Base-by-base conservation (phyloP, 53 echinoderm and acorn worm genomes). In the Arbacia lixula region DNA sequence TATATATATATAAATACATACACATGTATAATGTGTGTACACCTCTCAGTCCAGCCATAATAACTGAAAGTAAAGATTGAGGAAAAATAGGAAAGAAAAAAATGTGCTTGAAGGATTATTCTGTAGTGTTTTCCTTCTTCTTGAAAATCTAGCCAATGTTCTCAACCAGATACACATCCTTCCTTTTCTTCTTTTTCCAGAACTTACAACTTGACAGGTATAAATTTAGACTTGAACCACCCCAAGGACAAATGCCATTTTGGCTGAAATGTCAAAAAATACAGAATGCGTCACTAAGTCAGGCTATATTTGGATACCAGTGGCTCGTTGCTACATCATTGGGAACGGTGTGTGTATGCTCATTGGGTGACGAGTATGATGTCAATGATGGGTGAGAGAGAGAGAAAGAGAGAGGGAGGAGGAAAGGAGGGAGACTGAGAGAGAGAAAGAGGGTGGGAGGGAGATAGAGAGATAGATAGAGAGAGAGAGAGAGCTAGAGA, bases 191-290 rank as follows among this genome's bases (percentile, higher is more conserved):
- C 46, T 16, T 74, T 26, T 74, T 34, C 31, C 4, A 74, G 74
- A 74, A 74, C 32, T 74, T 74, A 12, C 43, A 16, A 28, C 28
- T 74, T 53, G 74, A 46, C 68, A 17, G 54, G 74, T 74, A 53
- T 77, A 77, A 54, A 77, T 77, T 58, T 77, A 77, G 60, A 38
- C 32, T 37, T 24, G 39, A 41, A 56, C 5, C 35, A 12, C 33
- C 78, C 58, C 60, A 36, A 58, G 56, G 78, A 55, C 22, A 22
- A 50, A 32, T 31, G 43, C 51, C 53, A 37, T 77, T 56, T 77
- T 77, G 38, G 37, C 40, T 58, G 60, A 77, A 77, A 77, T 77
- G 78, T 77, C 78, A 77, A 77, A 77, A 77, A 77, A 36, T 77
- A 77, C 60, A 37, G 40, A 56, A 77, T 77, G 58, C 78, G 78